Evolutionary conservation across 2,113 vertebrate species (phyloP), one percentile per base, ranked within the genome.

Genomic region (Anseranas semipalmata): DNA sequence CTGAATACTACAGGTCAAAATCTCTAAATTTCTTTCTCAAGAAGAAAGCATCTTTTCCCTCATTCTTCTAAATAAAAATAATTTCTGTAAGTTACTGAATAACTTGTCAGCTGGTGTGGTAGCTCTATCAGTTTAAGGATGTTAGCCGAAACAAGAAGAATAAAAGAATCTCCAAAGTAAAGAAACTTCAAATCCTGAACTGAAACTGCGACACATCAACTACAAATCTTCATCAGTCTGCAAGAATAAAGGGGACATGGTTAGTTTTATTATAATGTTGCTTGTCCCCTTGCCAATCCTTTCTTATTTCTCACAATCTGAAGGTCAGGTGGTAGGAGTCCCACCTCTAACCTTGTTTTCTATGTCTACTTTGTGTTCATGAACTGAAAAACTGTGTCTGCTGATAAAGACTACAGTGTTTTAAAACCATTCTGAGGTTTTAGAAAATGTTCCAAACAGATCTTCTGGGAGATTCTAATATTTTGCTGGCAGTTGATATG

Each of bases 381-480:
- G 45, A 91, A 87, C 48, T 87, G 72, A 71, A 89, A 55, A 82
- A 71, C 28, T 5, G 7, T 21, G n/a, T 45, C 71, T 85, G 60
- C 48, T 95, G 75, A 75, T 76, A 91, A 91, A 77, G 70, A 70
- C 67, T 72, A 15, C 45, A 55, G 73, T 87, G 73, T 92, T 92
- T 94, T 63, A 81, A 94, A 90, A 45, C 8, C 21, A 20, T 87
- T 70, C n/a, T 82, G 48, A 48, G 35, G 48, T 89, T 93, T 96
- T 76, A 62, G 41, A 85, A 86, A 91, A 77, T 83, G 52, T 65
- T 87, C 62, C 68, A 91, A 75, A 67, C 55, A 8, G 82, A 58
- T 89, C 58, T 90, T 7, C 55, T 92, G 67, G n/a, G 35, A 72
- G 3, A 19, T 15, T 82, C 37, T 84, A 70, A 73, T 76, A 59